A percentile compares a stretch with the other conserved stretches of the same genome.
These are phyloP conservation scores for Crocidura indochinensis DNA, from an alignment of 2,797 vertebrate species.

Conservation along the genomic window DNA sequence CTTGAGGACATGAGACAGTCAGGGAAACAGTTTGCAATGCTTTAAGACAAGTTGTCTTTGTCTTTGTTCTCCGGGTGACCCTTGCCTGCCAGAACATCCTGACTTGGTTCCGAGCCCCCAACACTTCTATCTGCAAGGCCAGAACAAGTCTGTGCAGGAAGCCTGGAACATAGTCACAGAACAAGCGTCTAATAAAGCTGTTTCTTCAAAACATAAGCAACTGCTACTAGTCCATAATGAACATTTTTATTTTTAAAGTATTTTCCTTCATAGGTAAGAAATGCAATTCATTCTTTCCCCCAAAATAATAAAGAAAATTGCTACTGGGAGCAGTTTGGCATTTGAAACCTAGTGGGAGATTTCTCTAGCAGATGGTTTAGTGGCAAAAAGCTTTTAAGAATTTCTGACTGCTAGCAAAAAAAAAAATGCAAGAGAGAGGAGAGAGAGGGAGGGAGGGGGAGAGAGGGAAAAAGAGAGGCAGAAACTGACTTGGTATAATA, in stretches of 20 bases:
- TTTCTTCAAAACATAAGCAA: conserved; percentile 49
- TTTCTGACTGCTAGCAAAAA: conserved; percentile 74
- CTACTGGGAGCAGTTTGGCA: conserved; percentile 83
- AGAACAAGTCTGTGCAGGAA: not conserved
- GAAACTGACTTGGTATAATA: not conserved
- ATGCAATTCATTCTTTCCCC: conserved; percentile 82
- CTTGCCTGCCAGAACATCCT: not conserved
- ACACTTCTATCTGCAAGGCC: not conserved
- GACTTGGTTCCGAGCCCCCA: not conserved
- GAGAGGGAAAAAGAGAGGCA: not conserved
- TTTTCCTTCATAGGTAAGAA: conserved; percentile 79
- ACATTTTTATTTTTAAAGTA: conserved; percentile 80
- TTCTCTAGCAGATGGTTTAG: conserved; percentile 86
- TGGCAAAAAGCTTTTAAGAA: conserved; percentile 86
- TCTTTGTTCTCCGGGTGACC: not conserved
- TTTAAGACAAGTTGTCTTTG: not conserved
- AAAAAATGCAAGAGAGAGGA: no score
- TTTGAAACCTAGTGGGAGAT: conserved; percentile 85
- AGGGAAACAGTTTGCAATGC: not conserved
- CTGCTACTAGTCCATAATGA: conserved; percentile 65
- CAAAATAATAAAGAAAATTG: conserved; percentile 83
- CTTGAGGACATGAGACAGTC: not conserved
- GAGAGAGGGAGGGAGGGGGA: no score
- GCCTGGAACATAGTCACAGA: not conserved
- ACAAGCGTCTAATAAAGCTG: conserved; percentile 42